Evolutionary conservation across 2,113 vertebrate species (phyloP).

Genomic region (Ictalurus punctatus): DNA sequence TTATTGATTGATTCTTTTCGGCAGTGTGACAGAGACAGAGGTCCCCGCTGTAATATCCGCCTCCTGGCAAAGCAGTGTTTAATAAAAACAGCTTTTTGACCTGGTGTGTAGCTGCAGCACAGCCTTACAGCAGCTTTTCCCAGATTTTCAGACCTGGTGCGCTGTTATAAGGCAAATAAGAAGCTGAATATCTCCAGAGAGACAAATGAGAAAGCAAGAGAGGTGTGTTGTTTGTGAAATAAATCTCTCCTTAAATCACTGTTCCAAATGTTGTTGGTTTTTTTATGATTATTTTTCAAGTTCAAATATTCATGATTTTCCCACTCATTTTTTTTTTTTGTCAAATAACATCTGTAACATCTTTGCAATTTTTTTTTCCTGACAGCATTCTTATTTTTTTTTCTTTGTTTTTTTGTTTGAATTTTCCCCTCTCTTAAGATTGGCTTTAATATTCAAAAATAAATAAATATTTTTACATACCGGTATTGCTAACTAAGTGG

Average conservation of each 20-base stretch:
- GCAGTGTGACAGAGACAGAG: constrained; percentile 31
- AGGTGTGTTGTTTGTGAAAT: not conserved
- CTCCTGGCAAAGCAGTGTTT: constrained; percentile 17
- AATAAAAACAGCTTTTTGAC: constrained; percentile 22
- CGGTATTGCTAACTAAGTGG: too few species aligned
- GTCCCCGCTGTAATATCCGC: constrained; percentile 29
- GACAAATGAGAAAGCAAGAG: not conserved
- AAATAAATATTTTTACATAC: too few species aligned
- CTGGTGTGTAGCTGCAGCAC: not conserved
- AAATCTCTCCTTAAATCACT: not conserved
- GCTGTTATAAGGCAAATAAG: not conserved
- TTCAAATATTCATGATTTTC: not conserved
- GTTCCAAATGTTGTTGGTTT: too few species aligned
- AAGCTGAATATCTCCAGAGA: not conserved
- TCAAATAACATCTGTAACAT: too few species aligned
- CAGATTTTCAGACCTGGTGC: not conserved
- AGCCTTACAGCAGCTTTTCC: not conserved
- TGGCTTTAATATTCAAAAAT: not conserved
- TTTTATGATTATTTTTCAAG: not conserved
- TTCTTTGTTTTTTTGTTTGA: too few species aligned
- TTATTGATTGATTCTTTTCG: constrained; percentile 25
- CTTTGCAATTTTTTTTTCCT: not conserved
- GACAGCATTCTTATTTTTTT: not conserved
- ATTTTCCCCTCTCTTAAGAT: not conserved
- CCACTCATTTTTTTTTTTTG: too few species aligned